A percentile compares a stretch with the other conserved stretches of the same genome.
phyloP scores from a whole-genome alignment of 1,140 invertebrate species.

The Cepaea nemoralis region DNA sequence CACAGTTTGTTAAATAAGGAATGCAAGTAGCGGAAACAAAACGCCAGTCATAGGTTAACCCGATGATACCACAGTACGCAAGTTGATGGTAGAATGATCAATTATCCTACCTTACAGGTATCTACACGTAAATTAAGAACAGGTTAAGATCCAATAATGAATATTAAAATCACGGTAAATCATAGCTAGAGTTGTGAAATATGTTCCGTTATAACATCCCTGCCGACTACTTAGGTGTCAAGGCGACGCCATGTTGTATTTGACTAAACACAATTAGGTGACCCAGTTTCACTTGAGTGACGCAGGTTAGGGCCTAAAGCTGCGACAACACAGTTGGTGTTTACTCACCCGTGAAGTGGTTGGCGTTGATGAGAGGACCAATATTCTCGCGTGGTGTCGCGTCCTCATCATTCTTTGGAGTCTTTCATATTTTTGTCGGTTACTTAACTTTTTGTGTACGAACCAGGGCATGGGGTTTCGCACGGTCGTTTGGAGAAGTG shows the following conservation, averaged over 20 bases:
- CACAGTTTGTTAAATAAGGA: too few species aligned
- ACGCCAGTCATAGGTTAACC: too few species aligned
- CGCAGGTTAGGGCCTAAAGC: background rate
- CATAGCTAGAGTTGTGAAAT: background rate
- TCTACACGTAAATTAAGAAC: background rate
- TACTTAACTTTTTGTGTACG: too few species aligned
- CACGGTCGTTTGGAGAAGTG: too few species aligned
- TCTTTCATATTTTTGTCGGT: too few species aligned
- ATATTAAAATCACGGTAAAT: background rate
- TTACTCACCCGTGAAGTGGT: background rate
- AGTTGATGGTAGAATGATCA: background rate
- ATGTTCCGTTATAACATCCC: background rate
- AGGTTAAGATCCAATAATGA: background rate
- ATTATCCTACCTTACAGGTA: too few species aligned
- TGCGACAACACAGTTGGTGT: background rate
- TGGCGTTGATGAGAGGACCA: too few species aligned
- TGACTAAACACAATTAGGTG: slow-evolving; percentile 7
- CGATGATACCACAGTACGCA: too few species aligned
- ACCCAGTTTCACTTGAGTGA: slow-evolving; percentile 23
- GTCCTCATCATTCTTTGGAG: too few species aligned
- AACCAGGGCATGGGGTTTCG: too few species aligned
- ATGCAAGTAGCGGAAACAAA: too few species aligned
- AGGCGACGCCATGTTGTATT: background rate
- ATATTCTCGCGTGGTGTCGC: too few species aligned
- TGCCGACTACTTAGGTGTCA: background rate